Evolutionary conservation across 53 echinoderm and acorn worm genomes (phyloP).

Genomic region (Zoroaster sp.): DNA sequence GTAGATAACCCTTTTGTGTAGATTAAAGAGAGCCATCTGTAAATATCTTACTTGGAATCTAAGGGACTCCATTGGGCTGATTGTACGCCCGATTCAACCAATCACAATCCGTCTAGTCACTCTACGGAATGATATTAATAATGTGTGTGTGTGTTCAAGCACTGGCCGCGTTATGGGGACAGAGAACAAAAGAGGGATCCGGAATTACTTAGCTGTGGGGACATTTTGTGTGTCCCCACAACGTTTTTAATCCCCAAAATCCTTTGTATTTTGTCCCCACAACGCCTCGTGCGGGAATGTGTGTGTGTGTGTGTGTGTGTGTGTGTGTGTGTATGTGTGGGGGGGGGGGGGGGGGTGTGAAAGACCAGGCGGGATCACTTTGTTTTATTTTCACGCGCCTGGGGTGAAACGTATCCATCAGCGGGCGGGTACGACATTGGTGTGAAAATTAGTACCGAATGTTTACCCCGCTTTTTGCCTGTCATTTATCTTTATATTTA

Average conservation of each 20-base stretch:
- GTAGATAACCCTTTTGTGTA: slow-evolving; percentile 8
- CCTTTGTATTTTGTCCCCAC: too few species aligned
- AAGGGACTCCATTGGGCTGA: background rate
- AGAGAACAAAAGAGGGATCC: too few species aligned
- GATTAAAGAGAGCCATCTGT: slow-evolving; percentile 29
- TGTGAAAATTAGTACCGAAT: slow-evolving; percentile 23
- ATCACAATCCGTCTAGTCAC: background rate
- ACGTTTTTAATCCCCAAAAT: too few species aligned
- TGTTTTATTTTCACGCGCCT: slow-evolving; percentile 59
- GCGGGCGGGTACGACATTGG: slow-evolving; percentile 15
- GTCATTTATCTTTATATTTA: background rate
- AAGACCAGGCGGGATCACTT: slow-evolving; percentile 2
- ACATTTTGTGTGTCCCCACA: too few species aligned
- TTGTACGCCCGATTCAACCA: background rate
- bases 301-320: too few species aligned
- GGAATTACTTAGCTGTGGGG: too few species aligned
- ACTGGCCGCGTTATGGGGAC: too few species aligned
- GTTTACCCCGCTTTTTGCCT: slow-evolving; percentile 19
- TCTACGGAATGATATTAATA: background rate
- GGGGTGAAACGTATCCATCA: slow-evolving; percentile 46
- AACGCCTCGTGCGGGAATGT: too few species aligned
- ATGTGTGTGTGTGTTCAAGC: background rate
- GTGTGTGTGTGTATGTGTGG: too few species aligned
- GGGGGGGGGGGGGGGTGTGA: too few species aligned
- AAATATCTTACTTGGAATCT: background rate